These are phyloP conservation scores for Julus scandinavius DNA, from an alignment of 2,888 invertebrate species.

Conservation along the genomic window DNA sequence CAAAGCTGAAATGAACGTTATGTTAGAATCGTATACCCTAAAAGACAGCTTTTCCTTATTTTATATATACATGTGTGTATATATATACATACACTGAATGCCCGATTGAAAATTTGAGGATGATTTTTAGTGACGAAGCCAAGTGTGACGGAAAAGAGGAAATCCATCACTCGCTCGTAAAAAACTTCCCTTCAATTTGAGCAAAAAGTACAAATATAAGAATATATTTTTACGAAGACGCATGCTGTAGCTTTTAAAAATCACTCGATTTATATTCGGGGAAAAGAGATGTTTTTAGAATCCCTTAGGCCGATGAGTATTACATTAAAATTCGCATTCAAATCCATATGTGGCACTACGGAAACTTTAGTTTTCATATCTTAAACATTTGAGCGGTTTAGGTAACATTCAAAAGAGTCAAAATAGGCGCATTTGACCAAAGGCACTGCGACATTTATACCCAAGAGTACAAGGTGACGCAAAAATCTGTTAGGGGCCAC, in stretches of 20 bases:
- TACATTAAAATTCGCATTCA: background rate
- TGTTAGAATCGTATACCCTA: background rate
- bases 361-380: background rate
- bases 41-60: too few relatives aligned
- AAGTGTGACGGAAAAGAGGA: constrained; percentile 42
- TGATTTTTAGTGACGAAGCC: constrained; percentile 38
- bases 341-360: background rate
- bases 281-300: background rate
- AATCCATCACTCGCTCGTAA: constrained; percentile 39
- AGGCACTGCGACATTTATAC: background rate
- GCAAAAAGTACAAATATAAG: background rate
- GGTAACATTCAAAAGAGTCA: background rate
- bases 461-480: background rate
- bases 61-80: too few relatives aligned
- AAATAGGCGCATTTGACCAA: constrained; percentile 6
- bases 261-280: constrained; percentile 17
- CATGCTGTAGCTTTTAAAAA: constrained; percentile 11
- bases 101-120: constrained; percentile 35
- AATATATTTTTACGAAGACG: constrained; percentile 26
- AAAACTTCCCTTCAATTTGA: constrained; percentile 33
- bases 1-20: background rate
- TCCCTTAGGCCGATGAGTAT: constrained; percentile 22
- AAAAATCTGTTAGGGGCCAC: too few relatives aligned
- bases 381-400: background rate
- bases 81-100: background rate